Percentiles rank a stretch among this genome's conserved stretches.
These are phyloP conservation scores for Ailurus styani DNA, from an alignment of 2,113 vertebrate species.

Conservation along the genomic window DNA sequence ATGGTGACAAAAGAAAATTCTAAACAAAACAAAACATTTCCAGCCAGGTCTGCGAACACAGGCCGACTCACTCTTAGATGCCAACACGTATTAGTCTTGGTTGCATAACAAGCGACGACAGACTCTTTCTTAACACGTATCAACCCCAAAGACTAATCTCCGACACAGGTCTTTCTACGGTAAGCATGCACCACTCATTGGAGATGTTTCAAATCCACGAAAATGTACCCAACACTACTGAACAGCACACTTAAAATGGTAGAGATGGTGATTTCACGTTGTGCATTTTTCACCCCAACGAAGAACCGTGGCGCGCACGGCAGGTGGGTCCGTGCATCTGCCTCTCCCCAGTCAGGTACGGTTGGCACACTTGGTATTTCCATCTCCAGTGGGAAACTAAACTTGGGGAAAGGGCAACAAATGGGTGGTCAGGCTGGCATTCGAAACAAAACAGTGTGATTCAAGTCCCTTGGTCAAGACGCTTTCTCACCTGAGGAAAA, in stretches of 20 bases:
- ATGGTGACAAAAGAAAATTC: neutral
- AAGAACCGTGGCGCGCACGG: neutral
- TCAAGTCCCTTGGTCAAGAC: neutral
- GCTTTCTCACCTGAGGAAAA: neutral
- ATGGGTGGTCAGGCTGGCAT: accelerated
- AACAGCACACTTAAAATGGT: accelerated
- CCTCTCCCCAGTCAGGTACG: neutral
- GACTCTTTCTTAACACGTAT: accelerated
- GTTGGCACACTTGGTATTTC: too few relatives aligned
- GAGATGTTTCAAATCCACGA: accelerated
- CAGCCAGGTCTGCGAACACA: neutral
- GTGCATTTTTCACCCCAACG: accelerated
- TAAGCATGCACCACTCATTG: accelerated
- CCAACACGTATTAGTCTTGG: accelerated
- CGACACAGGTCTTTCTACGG: accelerated
- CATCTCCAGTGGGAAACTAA: neutral
- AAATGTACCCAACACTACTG: accelerated
- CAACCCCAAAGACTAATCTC: neutral
- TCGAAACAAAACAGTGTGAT: neutral
- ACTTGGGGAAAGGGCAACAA: neutral
- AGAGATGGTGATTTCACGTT: accelerated
- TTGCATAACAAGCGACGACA: neutral
- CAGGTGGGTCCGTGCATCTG: accelerated
- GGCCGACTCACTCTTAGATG: neutral
- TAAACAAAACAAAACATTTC: too few relatives aligned